Evolutionary conservation across 2,888 invertebrate genomes (phyloP), one percentile per base, ranked within the genome.

Genomic region (Margaritifera margaritifera): DNA sequence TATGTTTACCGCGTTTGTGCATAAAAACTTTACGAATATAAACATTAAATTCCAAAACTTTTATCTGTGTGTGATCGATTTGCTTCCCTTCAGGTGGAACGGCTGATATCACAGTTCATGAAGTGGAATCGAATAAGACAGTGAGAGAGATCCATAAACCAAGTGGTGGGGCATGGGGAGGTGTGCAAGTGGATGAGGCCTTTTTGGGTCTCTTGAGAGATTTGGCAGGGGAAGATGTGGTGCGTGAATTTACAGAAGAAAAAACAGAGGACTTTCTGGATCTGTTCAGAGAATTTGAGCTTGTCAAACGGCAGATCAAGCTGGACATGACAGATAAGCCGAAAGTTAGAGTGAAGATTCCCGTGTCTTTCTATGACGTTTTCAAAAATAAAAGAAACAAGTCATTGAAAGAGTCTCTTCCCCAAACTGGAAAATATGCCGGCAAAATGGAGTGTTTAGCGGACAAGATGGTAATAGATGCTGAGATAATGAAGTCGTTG

Each of bases 101-200:
- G 2, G 75, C 72, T 5, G 75, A 75, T 42, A 73, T 75, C 52
- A 75, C 75, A 6, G 75, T 75, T 5, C 75, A 75, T 42, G 58
- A 60, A 22, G 72, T 72, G 5, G 65, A 69, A 24, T 31, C 53
- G 3, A 64, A 71, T 51, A 25, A 25, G 11, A 62, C 59, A 18
- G 58, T 75, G 24, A 71, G 72, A 62, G 75, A 75, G 62, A 53
- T 75, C n/a, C 72, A 75, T 27, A 68, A 62, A 3, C 68, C 75
- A 0, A 75, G 71, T 24, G 75, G 68, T 18, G 73, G 73, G 2
- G 70, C 73, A 4, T 73, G 73, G 73, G 73, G 73, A 11, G 73
- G 73, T 6, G 69, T 69, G 6, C 68, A 68, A 27, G 75, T 75
- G 1, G 75, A 75, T 52, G 71, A 71, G 24, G 64, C 68, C 2